A percentile compares a stretch with the other conserved stretches of the same genome.
Evolutionary conservation across 2,888 invertebrate genomes (phyloP).

Genomic region (Chrysolina oricalcia): DNA sequence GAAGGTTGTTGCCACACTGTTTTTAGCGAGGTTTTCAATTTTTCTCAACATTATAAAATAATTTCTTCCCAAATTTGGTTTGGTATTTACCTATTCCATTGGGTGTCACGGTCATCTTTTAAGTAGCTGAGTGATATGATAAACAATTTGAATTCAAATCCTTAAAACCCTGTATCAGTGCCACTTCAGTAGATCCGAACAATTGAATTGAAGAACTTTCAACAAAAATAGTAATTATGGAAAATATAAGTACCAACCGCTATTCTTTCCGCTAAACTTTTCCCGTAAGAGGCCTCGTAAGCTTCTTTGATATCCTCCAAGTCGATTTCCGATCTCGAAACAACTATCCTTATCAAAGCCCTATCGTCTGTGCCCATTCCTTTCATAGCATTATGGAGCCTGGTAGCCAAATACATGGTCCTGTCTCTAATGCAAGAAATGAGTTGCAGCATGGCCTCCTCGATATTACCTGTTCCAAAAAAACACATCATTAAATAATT

Average conservation of each 20-base stretch:
- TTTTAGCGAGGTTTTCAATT: no score
- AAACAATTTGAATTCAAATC: no score
- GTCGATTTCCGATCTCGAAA: slow-evolving; percentile 88
- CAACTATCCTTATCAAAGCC: slow-evolving; percentile 88
- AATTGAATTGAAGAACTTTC: no score
- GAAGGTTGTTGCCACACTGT: no score
- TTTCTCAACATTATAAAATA: no score
- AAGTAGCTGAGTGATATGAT: no score
- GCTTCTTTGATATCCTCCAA: slow-evolving; percentile 87
- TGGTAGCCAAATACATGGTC: slow-evolving; percentile 87
- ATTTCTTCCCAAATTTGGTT: no score
- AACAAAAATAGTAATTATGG: no score
- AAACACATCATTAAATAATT: background rate
- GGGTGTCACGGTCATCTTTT: no score
- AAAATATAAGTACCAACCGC: slow-evolving; percentile 74
- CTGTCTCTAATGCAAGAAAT: slow-evolving; percentile 82
- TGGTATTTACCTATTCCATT: no score
- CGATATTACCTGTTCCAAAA: slow-evolving; percentile 76
- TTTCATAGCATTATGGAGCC: slow-evolving; percentile 90
- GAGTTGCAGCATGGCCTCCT: slow-evolving; percentile 86
- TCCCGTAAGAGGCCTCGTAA: slow-evolving; percentile 83
- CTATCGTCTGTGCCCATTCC: slow-evolving; percentile 92
- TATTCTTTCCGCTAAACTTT: slow-evolving; percentile 85
- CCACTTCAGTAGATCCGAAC: no score
- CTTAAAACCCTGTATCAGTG: no score